These are phyloP conservation scores for Mimachlamys varia DNA, from an alignment of 2,888 invertebrate species.

Conservation along the genomic window DNA sequence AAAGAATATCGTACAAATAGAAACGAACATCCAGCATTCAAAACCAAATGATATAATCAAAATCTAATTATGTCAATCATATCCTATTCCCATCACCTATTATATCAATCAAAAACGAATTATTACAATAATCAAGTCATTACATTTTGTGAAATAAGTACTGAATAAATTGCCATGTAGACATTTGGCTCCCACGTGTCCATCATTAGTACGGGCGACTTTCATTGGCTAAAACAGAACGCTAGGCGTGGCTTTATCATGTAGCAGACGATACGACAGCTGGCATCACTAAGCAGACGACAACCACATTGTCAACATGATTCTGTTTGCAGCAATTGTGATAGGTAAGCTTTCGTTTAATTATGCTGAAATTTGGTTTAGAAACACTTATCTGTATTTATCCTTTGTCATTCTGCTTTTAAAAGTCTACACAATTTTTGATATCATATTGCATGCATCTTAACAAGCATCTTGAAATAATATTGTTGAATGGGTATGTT, in stretches of 20 bases:
- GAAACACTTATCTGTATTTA: no score
- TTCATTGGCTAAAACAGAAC: background rate
- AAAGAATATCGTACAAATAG: no score
- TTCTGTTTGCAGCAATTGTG: background rate
- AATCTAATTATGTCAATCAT: background rate
- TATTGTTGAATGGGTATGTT: no score
- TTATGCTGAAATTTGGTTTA: no score
- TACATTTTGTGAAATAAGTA: background rate
- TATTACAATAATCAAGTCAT: background rate
- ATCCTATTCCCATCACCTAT: background rate
- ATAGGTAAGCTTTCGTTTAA: background rate
- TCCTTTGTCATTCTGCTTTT: no score
- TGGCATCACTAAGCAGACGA: background rate
- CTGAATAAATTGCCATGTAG: background rate
- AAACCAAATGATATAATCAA: no score
- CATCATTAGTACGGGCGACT: background rate
- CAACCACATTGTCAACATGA: background rate
- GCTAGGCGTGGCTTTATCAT: background rate
- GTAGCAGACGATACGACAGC: background rate
- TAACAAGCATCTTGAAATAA: no score
- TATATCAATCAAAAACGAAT: constrained; percentile 1
- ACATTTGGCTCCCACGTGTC: background rate
- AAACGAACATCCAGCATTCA: no score
- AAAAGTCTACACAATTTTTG: no score
- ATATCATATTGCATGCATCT: no score